Base-by-base conservation (phyloP, 2,797 vertebrate species). In the Neosalanx taihuensis region DNA sequence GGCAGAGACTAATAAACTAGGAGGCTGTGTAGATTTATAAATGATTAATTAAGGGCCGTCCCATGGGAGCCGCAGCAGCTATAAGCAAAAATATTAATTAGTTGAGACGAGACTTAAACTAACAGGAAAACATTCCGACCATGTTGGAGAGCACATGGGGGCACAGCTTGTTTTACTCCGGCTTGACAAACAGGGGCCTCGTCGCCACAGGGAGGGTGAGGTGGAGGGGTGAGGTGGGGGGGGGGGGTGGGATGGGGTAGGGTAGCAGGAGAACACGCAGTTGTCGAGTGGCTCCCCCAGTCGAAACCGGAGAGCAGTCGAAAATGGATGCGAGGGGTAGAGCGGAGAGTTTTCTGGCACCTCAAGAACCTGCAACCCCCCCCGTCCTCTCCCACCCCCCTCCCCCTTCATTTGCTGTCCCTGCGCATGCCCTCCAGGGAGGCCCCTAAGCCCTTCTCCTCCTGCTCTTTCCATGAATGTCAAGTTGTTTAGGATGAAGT, bases 41-140 rank as follows among this genome's bases (percentile, higher is more conserved):
- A 94, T 93, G 91, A 94, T 94, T 94, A 93, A 94, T 94, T 93
- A 93, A 93, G 89, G 82, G 83, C 84, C 79, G 86, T 92, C 92
- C 88, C 90, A 74, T n/a, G 86, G 90, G 92, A 89, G 86, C 86
- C 78, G 74, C 89, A 87, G 90, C 90, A 86, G 91, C 91, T 92
- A 92, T 93, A 93, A 91, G 91, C 90, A 93, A 93, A 93, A 94
- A 92, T 93, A 93, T 93, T 93, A 93, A 94, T 94, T 93, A 93
- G 92, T 89, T 88, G 84, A 93, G 90, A 92, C 89, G 90, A 93
- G 90, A 91, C 91, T 93, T 93, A 92, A 93, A 93, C 93, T 92
- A 92, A 93, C 90, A 92, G 89, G 86, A 92, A 94, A 92, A 92
- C 90, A 92, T 87, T 86, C 81, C 82, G 89, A 81, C 89, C 84